phyloP scores from a whole-genome alignment of 2,888 invertebrate species.

The Dryobota labecula region DNA sequence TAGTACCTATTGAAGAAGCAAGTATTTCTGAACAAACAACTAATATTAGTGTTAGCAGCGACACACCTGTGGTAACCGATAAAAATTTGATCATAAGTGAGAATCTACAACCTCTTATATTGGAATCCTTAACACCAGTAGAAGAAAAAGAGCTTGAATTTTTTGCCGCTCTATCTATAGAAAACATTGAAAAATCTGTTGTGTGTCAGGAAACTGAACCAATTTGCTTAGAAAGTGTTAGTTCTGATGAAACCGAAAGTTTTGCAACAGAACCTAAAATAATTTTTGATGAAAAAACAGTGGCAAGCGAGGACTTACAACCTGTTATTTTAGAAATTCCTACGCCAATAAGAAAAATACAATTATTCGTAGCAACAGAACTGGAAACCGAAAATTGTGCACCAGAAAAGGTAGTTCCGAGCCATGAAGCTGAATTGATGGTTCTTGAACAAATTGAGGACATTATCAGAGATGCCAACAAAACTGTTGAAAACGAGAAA shows the following conservation, averaged over 20 bases:
- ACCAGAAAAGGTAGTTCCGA: background rate
- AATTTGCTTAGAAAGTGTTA: conserved; percentile 31
- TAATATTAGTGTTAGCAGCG: background rate
- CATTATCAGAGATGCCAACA: conserved; percentile 26
- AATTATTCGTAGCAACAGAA: conserved; percentile 5
- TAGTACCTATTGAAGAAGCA: background rate
- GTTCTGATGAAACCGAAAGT: conserved; percentile 14
- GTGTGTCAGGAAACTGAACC: conserved; percentile 6
- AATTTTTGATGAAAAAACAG: background rate
- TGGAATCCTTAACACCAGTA: conserved; percentile 32
- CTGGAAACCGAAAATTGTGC: background rate
- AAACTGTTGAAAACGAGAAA: conserved; percentile 9
- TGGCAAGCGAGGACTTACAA: conserved; percentile 7
- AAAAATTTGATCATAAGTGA: conserved; percentile 7
- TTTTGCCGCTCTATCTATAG: conserved; percentile 6
- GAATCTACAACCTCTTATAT: conserved; percentile 23
- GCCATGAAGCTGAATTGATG: conserved; percentile 12
- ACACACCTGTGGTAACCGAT: background rate
- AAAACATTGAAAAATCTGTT: conserved; percentile 25
- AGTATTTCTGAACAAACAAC: background rate
- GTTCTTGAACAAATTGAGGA: conserved; percentile 37
- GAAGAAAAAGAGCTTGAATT: conserved; percentile 6
- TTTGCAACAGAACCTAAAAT: background rate
- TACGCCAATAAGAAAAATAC: background rate
- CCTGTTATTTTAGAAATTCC: conserved; percentile 13